Base-by-base conservation (phyloP, 2,113 vertebrate species). In the Chamaea fasciata region DNA sequence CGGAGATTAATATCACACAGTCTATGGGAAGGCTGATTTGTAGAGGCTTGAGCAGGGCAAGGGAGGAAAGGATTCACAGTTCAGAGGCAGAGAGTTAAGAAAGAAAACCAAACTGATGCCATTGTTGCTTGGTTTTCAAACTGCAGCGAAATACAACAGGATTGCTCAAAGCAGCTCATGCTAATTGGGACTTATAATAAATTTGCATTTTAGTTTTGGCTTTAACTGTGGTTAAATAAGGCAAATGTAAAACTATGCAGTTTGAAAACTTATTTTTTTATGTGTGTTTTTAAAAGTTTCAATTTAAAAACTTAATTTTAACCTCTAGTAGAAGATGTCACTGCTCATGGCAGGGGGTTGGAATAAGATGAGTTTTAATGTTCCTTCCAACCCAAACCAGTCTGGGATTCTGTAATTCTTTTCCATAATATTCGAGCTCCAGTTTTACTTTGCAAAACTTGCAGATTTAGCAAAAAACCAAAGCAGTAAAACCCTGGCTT, bases 1-100 rank as follows among this genome's bases (percentile, higher is more conserved):
- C 6, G 44, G 95, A 96, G 96, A 97, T 97, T 97, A 93, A 97
- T 97, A 95, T 96, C 94, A 46, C 91, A 69, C 90, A 18, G 92
- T 37, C 92, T 44, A 46, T 64, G 90, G 89, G n/a, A 63, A 93
- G 94, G n/a, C 92, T 96, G 95, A 97, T 96, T 96, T 96, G 94
- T 90, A 3, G 92, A 6, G 73, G 68, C 85, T 90, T 89, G 90
- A 84, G 86, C 31, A 74, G 68, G 85, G 82, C 52, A 57, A 83
- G 73, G 39, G 20, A 86, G 62, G n/a, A 31, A 55, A 74, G 87
- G 88, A 94, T 42, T 68, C 90, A 50, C 91, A 63, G 92, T 73
- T 83, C 57, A 55, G 44, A 83, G 52, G 4, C 49, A 39, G 37
- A 65, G 68, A 5, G 50, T 16, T 86, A 15, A 76, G 50, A 33